These are phyloP conservation scores for Cheirogaleus medius DNA, from an alignment of 2,113 vertebrate genomes.

Conservation along the genomic window DNA sequence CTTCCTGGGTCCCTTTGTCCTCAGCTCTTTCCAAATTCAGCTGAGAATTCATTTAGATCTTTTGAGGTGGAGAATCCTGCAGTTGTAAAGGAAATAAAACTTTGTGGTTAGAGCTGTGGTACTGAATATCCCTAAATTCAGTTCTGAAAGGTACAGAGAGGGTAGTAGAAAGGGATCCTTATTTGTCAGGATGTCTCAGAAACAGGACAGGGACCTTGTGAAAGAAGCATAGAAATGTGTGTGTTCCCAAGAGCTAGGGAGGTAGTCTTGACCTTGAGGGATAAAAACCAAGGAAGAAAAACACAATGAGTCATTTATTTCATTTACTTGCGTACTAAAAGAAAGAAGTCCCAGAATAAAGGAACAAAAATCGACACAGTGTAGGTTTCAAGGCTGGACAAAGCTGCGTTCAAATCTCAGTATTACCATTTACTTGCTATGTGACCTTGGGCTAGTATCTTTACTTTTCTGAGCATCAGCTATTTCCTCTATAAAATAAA, in stretches of 20 bases:
- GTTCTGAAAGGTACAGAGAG: neutral
- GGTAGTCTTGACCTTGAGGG: neutral
- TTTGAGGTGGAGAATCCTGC: neutral
- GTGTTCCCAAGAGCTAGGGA: neutral
- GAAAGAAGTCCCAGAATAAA: neutral
- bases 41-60: neutral
- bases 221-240: neutral
- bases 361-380: neutral
- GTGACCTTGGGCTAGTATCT: neutral
- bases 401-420: neutral
- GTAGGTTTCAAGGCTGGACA: neutral
- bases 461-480: neutral
- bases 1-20: neutral
- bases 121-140: slow-evolving; percentile 2
- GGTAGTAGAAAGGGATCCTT: neutral
- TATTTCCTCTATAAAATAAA: slow-evolving; percentile 29
- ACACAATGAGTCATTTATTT: slow-evolving; percentile 6
- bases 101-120: slow-evolving; percentile 4
- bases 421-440: neutral
- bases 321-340: neutral
- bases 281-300: slow-evolving; percentile 6
- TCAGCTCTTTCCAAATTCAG: slow-evolving; percentile 38
- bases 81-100: slow-evolving; percentile 34
- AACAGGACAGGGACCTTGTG: neutral
- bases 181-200: neutral